A percentile compares a stretch with the other conserved stretches of the same genome.
Evolutionary conservation across 2,797 vertebrate genomes (phyloP).

Genomic region (Selene dorsalis): DNA sequence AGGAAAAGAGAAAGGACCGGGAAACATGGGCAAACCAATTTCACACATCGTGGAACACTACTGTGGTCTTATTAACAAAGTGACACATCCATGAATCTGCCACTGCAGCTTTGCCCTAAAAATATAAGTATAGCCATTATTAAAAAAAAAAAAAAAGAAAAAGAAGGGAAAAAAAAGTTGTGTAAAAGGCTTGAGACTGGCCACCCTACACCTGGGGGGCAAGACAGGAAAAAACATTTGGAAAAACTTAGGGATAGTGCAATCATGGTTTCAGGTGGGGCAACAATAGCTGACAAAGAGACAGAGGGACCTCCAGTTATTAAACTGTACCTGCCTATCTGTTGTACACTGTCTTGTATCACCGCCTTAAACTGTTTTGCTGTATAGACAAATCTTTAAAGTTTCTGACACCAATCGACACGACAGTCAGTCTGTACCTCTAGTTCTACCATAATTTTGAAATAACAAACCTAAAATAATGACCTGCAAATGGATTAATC

Average conservation of each 20-base stretch:
- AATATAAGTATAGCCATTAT: conserved; percentile 2
- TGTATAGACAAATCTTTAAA: neutral
- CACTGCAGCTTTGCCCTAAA: conserved; percentile 3
- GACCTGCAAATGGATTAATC: neutral
- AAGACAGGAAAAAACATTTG: neutral
- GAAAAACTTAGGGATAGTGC: neutral
- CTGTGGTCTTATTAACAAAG: conserved; percentile 24
- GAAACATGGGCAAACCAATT: conserved; percentile 9
- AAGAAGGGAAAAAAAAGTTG: conserved; percentile 2
- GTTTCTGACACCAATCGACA: neutral
- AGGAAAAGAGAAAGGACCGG: conserved; percentile 2
- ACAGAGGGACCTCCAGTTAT: neutral
- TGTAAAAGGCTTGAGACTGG: neutral
- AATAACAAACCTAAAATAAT: neutral
- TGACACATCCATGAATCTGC: conserved; percentile 16
- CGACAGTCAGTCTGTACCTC: neutral
- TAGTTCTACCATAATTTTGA: neutral
- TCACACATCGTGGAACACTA: conserved; percentile 23
- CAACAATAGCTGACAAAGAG: neutral
- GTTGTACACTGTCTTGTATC: too few species aligned
- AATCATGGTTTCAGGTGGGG: neutral
- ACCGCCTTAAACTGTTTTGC: neutral
- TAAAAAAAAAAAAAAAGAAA: neutral
- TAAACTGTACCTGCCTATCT: too few species aligned
- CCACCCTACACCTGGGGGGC: neutral